Base-by-base conservation (phyloP, 2,797 vertebrate genomes). In the Crypturellus tataupa region DNA sequence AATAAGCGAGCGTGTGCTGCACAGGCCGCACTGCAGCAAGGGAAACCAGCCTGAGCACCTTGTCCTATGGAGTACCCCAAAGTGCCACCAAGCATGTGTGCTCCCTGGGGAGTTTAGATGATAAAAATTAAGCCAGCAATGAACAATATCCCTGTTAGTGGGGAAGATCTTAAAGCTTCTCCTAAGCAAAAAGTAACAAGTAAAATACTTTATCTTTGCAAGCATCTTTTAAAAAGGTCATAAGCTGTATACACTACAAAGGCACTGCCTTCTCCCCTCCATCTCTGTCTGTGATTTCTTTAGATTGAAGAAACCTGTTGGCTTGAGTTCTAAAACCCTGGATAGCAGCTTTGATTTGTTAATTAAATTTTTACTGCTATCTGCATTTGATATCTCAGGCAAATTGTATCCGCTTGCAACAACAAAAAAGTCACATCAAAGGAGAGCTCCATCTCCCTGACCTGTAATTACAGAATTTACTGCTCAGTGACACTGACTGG, bases 331-430 rank as follows among this genome's bases (percentile, higher is more conserved):
- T 98, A 91, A 98, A 97, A 92, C 90, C 65, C 80, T 89, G 97
- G 96, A 97, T 97, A 96, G 97, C 98, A 97, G 97, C 97, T 97
- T 98, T 97, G 97, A 96, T 97, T 98, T 97, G 96, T 97, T 98
- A 98, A 98, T 98, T 97, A 98, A 98, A 97, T 96, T 98, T 98
- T 97, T 97, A 97, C 96, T 96, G 89, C 91, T 98, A 97, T 98
- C 98, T 97, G 94, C 94, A 85, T 97, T 97, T 97, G 97, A 97
- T 98, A 98, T 97, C 96, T 97, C 91, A 95, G 96, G 95, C 97
- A 96, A 97, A 97, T 96, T 95, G 96, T 96, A 97, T 97, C 97
- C 85, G 51, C 92, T 95, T 93, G 95, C 94, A 95, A 93, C 82
- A 96, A 96, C 81, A 96, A 96, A 96, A 94, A 96, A 98, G 95